Evolutionary conservation across 2,797 vertebrate species (phyloP).

Genomic region (Platalea minor): DNA sequence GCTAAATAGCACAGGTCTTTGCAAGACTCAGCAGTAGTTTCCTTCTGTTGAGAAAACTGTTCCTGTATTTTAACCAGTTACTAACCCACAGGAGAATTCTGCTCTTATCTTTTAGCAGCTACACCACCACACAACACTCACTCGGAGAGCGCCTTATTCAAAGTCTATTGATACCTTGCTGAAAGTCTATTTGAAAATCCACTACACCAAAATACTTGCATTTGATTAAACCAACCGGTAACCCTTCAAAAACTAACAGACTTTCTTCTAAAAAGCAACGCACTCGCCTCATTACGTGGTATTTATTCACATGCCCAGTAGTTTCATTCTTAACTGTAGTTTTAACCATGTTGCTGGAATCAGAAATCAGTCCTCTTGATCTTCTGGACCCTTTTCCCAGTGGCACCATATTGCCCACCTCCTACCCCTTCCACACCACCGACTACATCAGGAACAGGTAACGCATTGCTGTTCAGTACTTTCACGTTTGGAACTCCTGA

Average conservation of each 20-base stretch:
- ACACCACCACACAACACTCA: not conserved
- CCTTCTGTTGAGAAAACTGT: not conserved
- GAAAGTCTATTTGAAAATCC: not conserved
- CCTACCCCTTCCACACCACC: not conserved
- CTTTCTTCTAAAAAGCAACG: not conserved
- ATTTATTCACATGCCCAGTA: not conserved
- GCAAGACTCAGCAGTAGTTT: not conserved
- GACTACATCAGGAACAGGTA: not conserved
- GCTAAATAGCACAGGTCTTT: not conserved
- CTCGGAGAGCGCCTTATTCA: not conserved
- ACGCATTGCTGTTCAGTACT: not conserved
- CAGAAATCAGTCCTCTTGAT: not conserved
- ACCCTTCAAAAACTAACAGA: not conserved
- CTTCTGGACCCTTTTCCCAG: not conserved
- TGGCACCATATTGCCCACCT: fast-evolving
- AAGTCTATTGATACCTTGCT: not conserved
- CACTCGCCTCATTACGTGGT: not conserved
- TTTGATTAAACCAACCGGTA: not conserved
- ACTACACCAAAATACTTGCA: not conserved
- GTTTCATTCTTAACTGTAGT: not conserved
- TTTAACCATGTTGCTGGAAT: not conserved
- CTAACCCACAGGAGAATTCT: not conserved
- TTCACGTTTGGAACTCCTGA: not conserved
- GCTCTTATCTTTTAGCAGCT: not conserved
- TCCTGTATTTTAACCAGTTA: not conserved